Conservation (phyloP, 2,797 vertebrate genomes). For the Aratinga solstitialis region DNA sequence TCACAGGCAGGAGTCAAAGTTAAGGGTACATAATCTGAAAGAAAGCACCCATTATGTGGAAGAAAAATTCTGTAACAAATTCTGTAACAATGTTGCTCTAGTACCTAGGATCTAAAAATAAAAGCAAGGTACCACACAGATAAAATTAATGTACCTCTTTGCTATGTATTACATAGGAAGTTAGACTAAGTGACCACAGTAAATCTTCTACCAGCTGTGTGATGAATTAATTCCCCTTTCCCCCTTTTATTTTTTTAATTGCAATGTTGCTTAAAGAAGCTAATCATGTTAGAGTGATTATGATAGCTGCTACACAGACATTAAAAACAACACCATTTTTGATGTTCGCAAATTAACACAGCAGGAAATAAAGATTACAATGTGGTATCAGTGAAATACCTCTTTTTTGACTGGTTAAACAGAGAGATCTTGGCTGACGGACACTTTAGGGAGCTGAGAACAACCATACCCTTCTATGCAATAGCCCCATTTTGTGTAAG, state of each 20-base stretch:
- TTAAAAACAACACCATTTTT: background rate
- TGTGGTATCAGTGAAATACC: background rate
- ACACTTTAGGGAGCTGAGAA: background rate
- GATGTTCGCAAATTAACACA: background rate
- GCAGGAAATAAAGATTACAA: background rate
- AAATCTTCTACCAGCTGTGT: background rate
- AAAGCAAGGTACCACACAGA: background rate
- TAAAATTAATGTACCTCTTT: background rate
- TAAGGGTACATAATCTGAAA: background rate
- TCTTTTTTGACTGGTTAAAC: background rate
- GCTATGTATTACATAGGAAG: background rate
- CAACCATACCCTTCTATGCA: background rate
- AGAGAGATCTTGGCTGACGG: background rate
- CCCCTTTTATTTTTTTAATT: background rate
- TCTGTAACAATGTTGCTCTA: background rate
- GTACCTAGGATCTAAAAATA: background rate
- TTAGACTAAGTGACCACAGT: background rate
- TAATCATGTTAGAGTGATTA: background rate
- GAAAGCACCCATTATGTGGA: background rate
- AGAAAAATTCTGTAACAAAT: background rate
- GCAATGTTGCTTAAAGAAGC: background rate
- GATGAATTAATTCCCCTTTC: background rate
- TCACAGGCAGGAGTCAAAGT: background rate
- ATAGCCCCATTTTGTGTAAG: rapidly evolving
- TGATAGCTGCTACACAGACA: background rate